These are phyloP conservation scores for Sclerurus mexicanus DNA, from an alignment of 2,113 vertebrate genomes.

Conservation along the genomic window DNA sequence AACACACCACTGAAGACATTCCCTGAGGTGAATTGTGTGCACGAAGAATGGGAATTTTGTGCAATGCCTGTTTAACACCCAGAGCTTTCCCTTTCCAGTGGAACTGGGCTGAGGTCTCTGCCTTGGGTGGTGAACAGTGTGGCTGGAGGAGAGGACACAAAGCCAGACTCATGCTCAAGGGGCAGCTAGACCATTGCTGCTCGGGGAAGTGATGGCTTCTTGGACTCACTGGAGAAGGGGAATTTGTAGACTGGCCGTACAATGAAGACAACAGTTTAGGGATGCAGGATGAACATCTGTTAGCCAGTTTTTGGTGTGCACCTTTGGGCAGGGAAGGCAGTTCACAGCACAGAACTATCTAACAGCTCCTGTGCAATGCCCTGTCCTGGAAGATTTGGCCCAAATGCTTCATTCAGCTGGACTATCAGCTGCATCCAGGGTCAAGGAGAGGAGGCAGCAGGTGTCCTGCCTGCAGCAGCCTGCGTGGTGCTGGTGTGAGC, in stretches of 20 bases:
- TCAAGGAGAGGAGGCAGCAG: not conserved
- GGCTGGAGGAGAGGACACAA: not conserved
- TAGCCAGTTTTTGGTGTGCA: not conserved
- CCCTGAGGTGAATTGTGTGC: fast-evolving
- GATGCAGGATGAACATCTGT: not conserved
- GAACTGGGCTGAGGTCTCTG: not conserved
- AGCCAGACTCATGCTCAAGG: not conserved
- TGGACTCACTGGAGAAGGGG: not conserved
- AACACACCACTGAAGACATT: not conserved
- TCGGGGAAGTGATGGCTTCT: not conserved
- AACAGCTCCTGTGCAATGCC: not conserved
- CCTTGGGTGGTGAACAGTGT: not conserved
- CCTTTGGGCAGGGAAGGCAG: not conserved
- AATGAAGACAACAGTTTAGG: not conserved
- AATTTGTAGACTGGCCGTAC: not conserved
- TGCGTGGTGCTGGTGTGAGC: not conserved
- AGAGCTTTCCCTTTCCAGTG: not conserved
- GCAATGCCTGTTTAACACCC: not conserved
- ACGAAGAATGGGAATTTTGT: not conserved
- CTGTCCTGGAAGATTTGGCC: not conserved
- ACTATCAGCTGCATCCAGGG: not conserved
- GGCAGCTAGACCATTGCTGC: not conserved
- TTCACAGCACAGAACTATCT: not conserved
- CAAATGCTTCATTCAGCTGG: not conserved
- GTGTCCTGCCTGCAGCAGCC: not conserved